Evolutionary conservation across 2,797 vertebrate genomes (phyloP).

Genomic region (Phaenicophaeus curvirostris): DNA sequence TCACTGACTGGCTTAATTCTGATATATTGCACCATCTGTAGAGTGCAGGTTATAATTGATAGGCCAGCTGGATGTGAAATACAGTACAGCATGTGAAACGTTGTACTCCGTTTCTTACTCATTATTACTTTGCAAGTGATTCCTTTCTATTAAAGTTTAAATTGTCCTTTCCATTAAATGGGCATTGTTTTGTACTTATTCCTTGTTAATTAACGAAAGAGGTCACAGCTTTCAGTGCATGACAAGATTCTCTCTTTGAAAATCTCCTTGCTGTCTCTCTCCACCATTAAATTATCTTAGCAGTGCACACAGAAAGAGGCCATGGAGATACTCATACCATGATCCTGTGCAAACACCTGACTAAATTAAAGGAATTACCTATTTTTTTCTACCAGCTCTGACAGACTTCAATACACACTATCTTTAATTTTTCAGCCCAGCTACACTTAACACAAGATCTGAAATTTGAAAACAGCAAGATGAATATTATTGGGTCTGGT

Average conservation of each 20-base stretch:
- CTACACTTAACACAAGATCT: background rate
- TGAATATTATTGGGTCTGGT: background rate
- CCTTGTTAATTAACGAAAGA: background rate
- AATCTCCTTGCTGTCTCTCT: background rate
- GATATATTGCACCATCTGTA: slow-evolving; percentile 65
- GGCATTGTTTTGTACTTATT: background rate
- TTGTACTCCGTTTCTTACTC: background rate
- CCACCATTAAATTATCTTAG: background rate
- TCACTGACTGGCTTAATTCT: slow-evolving; percentile 61
- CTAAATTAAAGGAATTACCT: background rate
- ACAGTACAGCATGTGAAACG: background rate
- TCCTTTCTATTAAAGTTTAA: slow-evolving; percentile 5
- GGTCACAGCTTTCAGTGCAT: background rate
- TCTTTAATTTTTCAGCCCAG: background rate
- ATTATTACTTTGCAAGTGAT: background rate
- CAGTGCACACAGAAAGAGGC: background rate
- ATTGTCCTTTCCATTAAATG: slow-evolving; percentile 10
- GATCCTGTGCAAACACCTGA: background rate
- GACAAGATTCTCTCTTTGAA: background rate
- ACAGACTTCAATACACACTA: background rate
- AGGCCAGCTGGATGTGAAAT: slow-evolving; percentile 49
- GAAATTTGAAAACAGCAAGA: background rate
- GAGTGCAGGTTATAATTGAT: slow-evolving; percentile 50
- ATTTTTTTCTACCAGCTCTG: background rate
- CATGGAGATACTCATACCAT: background rate